Evolutionary conservation across 2,797 vertebrate species (phyloP).

Genomic region (Acanthis flammea): DNA sequence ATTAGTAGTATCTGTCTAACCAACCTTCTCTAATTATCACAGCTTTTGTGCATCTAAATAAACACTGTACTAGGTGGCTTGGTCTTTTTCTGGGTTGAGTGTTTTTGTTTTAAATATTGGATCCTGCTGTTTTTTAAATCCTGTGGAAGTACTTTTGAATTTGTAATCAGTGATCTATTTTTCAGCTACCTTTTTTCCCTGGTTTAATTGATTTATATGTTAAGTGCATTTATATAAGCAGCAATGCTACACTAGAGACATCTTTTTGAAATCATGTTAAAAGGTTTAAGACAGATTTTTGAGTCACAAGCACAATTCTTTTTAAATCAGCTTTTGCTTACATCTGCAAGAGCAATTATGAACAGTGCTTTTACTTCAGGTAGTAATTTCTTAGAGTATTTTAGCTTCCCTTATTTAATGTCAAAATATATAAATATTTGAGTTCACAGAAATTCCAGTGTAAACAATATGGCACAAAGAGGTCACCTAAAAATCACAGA

Average conservation of each 20-base stretch:
- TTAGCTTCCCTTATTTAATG: conserved; percentile 19
- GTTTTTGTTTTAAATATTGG: background rate
- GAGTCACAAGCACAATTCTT: background rate
- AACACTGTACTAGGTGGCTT: background rate
- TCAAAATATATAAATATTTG: conserved; percentile 49
- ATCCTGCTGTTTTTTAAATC: background rate
- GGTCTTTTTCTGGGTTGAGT: background rate
- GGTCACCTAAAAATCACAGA: background rate
- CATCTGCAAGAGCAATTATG: background rate
- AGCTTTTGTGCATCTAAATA: background rate
- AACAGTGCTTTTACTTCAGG: background rate
- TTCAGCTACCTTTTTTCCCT: background rate
- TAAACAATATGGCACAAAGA: conserved; percentile 5
- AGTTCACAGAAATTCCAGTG: background rate
- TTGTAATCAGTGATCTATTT: background rate
- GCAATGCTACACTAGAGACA: background rate
- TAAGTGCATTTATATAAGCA: background rate
- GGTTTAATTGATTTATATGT: background rate
- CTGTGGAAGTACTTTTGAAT: background rate
- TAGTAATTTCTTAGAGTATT: conserved; percentile 20
- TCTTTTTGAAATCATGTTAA: background rate
- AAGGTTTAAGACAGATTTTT: background rate
- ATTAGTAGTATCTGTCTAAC: background rate
- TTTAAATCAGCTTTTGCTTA: background rate
- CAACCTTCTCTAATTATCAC: background rate